phyloP scores from a whole-genome alignment of 2,888 invertebrate genomes.

The Eupithecia dodoneata region DNA sequence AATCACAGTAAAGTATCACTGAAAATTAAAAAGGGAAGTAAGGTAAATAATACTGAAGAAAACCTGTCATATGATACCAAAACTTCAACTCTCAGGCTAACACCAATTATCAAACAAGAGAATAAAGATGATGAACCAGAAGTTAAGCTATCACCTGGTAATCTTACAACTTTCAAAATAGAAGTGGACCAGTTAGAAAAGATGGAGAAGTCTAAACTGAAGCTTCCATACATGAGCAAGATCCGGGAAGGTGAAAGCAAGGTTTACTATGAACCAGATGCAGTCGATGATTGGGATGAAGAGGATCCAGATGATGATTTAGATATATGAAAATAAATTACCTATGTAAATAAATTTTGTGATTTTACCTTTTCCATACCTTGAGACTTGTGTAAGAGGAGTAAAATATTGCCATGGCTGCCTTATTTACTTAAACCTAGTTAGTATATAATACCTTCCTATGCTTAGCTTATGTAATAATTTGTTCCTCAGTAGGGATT shows the following conservation, averaged over 20 bases:
- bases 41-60: slow-evolving; percentile 77
- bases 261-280: slow-evolving; percentile 91
- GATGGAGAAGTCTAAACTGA: slow-evolving; percentile 83
- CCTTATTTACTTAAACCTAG: not conserved
- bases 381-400: not conserved
- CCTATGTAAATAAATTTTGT: not conserved
- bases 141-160: slow-evolving; percentile 65
- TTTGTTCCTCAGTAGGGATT: too few relatives aligned
- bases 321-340: slow-evolving; percentile 78
- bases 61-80: slow-evolving; percentile 62
- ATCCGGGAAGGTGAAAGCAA: slow-evolving; percentile 83
- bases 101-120: slow-evolving; percentile 58
- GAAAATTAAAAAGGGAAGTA: slow-evolving; percentile 81
- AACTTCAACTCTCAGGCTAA: slow-evolving; percentile 60
- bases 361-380: not conserved
- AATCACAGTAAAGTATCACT: slow-evolving; percentile 61
- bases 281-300: slow-evolving; percentile 92
- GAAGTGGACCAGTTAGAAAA: slow-evolving; percentile 86
- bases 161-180: slow-evolving; percentile 86
- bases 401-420: not conserved
- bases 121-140: slow-evolving; percentile 63
- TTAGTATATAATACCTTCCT: not conserved
- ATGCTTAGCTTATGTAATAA: not conserved
- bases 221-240: slow-evolving; percentile 86
- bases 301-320: slow-evolving; percentile 95